These are phyloP conservation scores for Neogobius melanostomus DNA, from an alignment of 2,113 vertebrate genomes.

Conservation along the genomic window DNA sequence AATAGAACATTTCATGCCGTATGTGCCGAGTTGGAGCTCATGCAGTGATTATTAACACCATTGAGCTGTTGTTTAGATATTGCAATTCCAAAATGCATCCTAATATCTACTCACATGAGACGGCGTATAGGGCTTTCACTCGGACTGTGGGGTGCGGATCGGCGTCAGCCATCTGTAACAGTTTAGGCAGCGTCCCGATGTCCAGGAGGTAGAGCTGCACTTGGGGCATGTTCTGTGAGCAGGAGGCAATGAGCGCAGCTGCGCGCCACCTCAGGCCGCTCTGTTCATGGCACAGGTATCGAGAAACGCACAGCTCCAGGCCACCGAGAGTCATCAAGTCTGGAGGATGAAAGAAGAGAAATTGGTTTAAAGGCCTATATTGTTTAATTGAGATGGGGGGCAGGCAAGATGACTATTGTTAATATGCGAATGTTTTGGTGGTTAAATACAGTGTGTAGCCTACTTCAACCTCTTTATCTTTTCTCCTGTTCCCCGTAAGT, in stretches of 20 bases:
- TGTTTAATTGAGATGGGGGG: too few relatives aligned
- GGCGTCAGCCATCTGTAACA: constrained; percentile 82
- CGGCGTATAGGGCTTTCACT: constrained; percentile 88
- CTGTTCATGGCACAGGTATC: constrained; percentile 77
- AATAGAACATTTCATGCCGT: too few relatives aligned
- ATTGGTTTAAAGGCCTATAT: background rate
- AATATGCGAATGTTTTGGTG: too few relatives aligned
- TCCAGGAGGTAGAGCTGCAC: constrained; percentile 83
- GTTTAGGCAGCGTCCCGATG: constrained; percentile 77
- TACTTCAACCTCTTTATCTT: background rate
- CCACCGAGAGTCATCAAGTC: constrained; percentile 89
- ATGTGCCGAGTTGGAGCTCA: too few relatives aligned
- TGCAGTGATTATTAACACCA: too few relatives aligned
- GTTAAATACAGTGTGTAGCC: too few relatives aligned
- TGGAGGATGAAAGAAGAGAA: constrained; percentile 41
- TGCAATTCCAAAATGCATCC: too few relatives aligned
- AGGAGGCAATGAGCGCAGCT: constrained; percentile 84
- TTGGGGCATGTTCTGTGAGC: constrained; percentile 87
- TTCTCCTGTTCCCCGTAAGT: too few relatives aligned
- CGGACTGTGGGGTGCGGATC: constrained; percentile 79
- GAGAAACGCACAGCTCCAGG: constrained; percentile 82
- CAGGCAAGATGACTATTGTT: too few relatives aligned
- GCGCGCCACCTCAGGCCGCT: constrained; percentile 84
- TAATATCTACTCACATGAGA: constrained; percentile 82
- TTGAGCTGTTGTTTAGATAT: too few relatives aligned